Percentiles rank a stretch among this genome's conserved stretches.
Evolutionary conservation across 2,797 vertebrate genomes (phyloP).

Genomic region (Hypotaenidia okinawae): DNA sequence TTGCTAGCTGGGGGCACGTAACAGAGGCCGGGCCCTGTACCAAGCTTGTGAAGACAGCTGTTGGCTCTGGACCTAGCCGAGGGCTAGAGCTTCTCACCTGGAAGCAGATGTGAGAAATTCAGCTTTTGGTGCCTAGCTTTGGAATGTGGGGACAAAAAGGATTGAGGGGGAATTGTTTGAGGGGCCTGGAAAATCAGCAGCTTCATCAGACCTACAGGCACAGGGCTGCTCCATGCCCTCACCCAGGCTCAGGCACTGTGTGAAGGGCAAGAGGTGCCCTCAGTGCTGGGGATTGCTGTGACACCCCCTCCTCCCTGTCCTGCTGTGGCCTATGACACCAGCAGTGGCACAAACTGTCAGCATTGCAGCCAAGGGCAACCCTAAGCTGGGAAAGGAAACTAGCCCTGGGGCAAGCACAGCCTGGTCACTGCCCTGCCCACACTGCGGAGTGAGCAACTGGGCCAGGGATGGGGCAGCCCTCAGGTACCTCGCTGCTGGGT

Average conservation of each 20-base stretch:
- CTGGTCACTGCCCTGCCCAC: neutral
- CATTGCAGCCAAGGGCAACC: rapidly evolving
- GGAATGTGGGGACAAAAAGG: neutral
- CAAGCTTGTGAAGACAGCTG: rapidly evolving
- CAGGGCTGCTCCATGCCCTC: neutral
- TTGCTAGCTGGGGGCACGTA: no score
- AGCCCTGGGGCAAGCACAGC: neutral
- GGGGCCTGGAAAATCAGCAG: rapidly evolving
- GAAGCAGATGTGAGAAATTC: no score
- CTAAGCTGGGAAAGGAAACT: neutral
- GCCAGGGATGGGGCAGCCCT: neutral
- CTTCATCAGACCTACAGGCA: rapidly evolving
- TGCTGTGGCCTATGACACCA: rapidly evolving
- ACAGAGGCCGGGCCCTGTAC: neutral
- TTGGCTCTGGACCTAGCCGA: neutral
- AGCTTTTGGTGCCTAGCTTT: neutral
- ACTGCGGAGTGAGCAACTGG: neutral
- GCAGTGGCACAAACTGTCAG: rapidly evolving
- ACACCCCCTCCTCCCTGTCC: no score
- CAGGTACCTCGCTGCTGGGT: neutral
- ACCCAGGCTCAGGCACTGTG: no score
- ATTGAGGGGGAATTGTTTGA: rapidly evolving
- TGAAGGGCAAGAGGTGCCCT: rapidly evolving
- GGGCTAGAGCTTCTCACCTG: no score
- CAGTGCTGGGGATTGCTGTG: neutral